Evolutionary conservation across 2,113 vertebrate genomes (phyloP).

Genomic region (Myiopsitta monachus): DNA sequence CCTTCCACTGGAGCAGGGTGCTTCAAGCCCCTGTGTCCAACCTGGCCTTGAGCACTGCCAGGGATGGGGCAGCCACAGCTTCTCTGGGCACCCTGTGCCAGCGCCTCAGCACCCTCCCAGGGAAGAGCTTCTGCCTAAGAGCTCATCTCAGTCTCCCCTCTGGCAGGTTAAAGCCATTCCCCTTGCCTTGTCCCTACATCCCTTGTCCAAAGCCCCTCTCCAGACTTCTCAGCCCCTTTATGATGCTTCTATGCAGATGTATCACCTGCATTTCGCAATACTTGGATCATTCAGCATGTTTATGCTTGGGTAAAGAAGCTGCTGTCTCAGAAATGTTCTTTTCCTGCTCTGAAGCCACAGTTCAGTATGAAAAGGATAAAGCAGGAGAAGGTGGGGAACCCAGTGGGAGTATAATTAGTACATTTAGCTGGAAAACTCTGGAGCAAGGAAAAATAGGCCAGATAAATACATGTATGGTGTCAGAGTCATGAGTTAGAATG

Average conservation of each 20-base stretch:
- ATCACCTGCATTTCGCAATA: neutral
- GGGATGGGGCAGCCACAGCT: no score
- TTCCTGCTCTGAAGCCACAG: neutral
- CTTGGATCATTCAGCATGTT: neutral
- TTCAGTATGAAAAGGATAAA: neutral
- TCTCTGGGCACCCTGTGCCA: no score
- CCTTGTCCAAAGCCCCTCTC: neutral
- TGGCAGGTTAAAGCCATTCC: neutral
- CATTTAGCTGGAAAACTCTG: constrained; percentile 19
- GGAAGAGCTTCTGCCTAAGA: neutral
- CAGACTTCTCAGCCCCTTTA: neutral
- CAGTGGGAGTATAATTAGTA: constrained; percentile 16
- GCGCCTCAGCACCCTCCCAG: neutral
- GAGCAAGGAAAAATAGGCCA: neutral
- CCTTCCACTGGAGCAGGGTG: no score
- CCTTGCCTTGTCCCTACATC: neutral
- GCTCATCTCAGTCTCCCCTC: neutral
- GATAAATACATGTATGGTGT: neutral
- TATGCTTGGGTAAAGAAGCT: neutral
- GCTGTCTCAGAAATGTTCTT: neutral
- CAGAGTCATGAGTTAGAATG: neutral
- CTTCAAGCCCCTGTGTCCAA: neutral
- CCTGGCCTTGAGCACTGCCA: no score
- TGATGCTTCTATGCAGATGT: neutral
- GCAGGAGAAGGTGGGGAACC: neutral